Base-by-base conservation (phyloP, 2,888 invertebrate genomes). In the Diaphora mendica region DNA sequence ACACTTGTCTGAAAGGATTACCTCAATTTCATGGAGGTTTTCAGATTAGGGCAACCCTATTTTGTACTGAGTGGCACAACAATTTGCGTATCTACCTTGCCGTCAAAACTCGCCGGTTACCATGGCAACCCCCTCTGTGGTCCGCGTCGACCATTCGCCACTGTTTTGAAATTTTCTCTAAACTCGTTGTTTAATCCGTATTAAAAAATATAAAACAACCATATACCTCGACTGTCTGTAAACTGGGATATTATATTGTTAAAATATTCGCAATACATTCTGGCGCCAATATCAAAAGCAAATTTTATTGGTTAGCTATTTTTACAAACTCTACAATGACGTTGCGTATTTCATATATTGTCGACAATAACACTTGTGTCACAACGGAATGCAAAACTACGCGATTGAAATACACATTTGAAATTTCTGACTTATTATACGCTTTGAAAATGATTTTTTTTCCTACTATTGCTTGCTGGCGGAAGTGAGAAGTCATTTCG, bases 121-220 rank as follows among this genome's bases (percentile, higher is more conserved):
- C 92, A 94, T 94, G 83, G 94, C 91, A 95, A 95, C 95, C 80
- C 95, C 95, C 94, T 91, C 85, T 90, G 91, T 79, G 91, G 91
- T 90, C 88, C 88, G 83, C 87, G 80, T 87, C 89, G 86, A 90
- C 88, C 91, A 89, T 89, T 90, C 90, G 87, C 91, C 87, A 88
- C 89, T 91, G 91, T 93, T 94, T 92, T 89, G 89, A 89, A 93
- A 93, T 91, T 92, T 92, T 91, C 88, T 82, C 88, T 84, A 88
- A 90, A 88, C 87, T 82, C 87, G 88, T 88, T 91, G 91, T 91
- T 91, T 92, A 93, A 93, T 92, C 92, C 90, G 88, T 90, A 91
- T 92, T 92, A 92, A 92, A 92, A 91, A 91, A 92, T n/a, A 91
- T 92, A 91, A 93, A 93, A 93, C 89, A 87, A 86, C 88, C 87